Base-by-base conservation (phyloP, 2,888 invertebrate genomes). In the Acanthosoma haemorrhoidale region DNA sequence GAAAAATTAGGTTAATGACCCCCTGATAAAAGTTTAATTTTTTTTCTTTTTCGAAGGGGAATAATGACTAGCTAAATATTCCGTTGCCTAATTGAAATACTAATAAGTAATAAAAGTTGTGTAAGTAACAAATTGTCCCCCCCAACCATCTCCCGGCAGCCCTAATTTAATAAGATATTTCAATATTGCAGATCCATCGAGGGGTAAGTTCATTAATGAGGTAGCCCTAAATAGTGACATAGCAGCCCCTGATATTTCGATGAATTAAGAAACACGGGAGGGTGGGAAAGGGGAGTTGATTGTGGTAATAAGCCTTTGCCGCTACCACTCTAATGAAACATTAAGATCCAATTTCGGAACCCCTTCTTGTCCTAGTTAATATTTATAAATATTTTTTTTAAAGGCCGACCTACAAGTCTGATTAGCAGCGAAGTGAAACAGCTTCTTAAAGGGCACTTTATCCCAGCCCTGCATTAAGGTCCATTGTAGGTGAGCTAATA, bases 311-410 rank as follows among this genome's bases (percentile, higher is more conserved):
- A 60, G 34, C 60, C 60, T 60, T 60, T 60, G 60, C 60, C 57
- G 57, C 57, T 21, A 57, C 31, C 32, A 16, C 11, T 31, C 71
- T 72, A 72, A 72, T 72, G 71, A 72, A 72, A 72, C 71, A 72
- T 70, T 72, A 72, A 72, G 71, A 72, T 72, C 71, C 69, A 72
- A 72, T 72, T 72, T 72, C 69, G 59, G 60, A 25, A 43, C 64
- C 43, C 66, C 59, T 21, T 34, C 51, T 59, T 18, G 51, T 39
- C 43, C 68, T 57, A 64, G 36, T 43, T 64, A 64, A 64, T 64
- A 64, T 64, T 64, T 64, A 64, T 39, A 43, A 64, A n/a, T n/a
- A n/a, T n/a, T 64, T 64, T 64, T 61, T 64, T 64, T 43, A 64
- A 43, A 25, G 43, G 64, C 25, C 11, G 11, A 25, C 25, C n/a